Evolutionary conservation across 2,888 invertebrate species (phyloP), one percentile per base, ranked within the genome.

Genomic region (Acholoe squamosa): DNA sequence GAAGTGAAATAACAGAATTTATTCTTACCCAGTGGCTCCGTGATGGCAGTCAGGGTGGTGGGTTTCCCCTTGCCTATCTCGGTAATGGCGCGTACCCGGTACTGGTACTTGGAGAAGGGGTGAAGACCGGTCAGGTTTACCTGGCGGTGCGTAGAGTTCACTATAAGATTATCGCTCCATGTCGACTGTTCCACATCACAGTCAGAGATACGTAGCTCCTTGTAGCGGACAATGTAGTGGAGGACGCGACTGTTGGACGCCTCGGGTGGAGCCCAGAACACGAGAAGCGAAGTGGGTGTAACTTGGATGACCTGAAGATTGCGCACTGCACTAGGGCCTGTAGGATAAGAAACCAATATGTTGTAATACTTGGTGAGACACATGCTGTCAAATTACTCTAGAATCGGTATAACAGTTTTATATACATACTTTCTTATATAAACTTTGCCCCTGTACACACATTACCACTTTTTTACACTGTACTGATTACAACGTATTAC

Each of bases 41-140:
- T 93, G 34, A 89, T 92, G 25, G 86, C 92, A 16, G 86, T 77
- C 31, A 52, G 67, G 16, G 77, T 52, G 28, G 52, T 52, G 25
- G 89, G 84, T 88, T 92, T 71, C 3, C 93, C 93, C 28, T 86
- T 71, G 43, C 92, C 93, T 0, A 91, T 91, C 10, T 56, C 54
- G 14, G 92, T 93, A 84, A 90, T 52, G 12, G 92, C 91, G 90
- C 91, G 91, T 12, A 93, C 89, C 25, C 84, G 84, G 43, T 92
- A 80, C 88, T 91, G 93, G 91, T 95, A 95, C 89, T 93, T 92
- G 0, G 94, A 93, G 92, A 94, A 94, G 1, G 95, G 94, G 22
- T 91, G 84, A 22, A 95, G 93, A 77, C 93, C 93, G 0, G 91
- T 92, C 22, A 95, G 89, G 12, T 93, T 93, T 89, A 92, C 94